Evolutionary conservation across 2,797 vertebrate genomes (phyloP), one percentile per base, ranked within the genome.

Genomic region (Eurystomus glaucurus): DNA sequence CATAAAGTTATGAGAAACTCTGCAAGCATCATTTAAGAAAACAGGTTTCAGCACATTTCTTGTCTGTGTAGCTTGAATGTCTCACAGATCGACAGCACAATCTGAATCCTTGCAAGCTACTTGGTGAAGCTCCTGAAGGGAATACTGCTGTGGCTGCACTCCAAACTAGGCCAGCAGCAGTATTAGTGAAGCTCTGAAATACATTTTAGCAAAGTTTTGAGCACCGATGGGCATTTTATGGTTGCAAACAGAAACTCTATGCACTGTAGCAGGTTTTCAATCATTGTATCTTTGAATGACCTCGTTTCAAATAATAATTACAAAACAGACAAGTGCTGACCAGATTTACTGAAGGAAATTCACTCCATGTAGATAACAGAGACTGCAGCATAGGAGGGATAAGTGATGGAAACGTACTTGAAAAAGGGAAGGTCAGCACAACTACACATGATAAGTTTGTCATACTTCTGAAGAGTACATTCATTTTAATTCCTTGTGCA

Each of bases 401-500:
- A 51, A 84, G 61, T 21, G 29, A n/a, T 43, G 33, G 52, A 21
- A 58, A 54, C 0, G 1, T 61, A 19, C 29, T 57, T 81, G 50
- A 37, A 46, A 55, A 74, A 45, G 58, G 25, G 43, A 82, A 52
- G 28, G 37, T 81, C 69, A 26, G 29, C 35, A 29, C 33, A 90
- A 65, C 61, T 61, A 22, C 61, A 48, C 11, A 28, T 55, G 37
- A 39, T 51, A 78, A 80, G 64, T 90, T 86, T 90, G 43, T 48
- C 66, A 25, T 23, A 35, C 14, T 84, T 84, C 62, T 70, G 61
- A 87, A 60, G 75, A 71, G 60, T 50, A n/a, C 48, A 11, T 90
- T 90, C 19, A 72, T 88, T 92, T 88, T 75, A 65, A 81, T 96
- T 89, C 78, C 48, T 85, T 10, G 39, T 85, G 48, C 31, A 22